phyloP scores from a whole-genome alignment of 2,888 invertebrate species.

The Timema podura region DNA sequence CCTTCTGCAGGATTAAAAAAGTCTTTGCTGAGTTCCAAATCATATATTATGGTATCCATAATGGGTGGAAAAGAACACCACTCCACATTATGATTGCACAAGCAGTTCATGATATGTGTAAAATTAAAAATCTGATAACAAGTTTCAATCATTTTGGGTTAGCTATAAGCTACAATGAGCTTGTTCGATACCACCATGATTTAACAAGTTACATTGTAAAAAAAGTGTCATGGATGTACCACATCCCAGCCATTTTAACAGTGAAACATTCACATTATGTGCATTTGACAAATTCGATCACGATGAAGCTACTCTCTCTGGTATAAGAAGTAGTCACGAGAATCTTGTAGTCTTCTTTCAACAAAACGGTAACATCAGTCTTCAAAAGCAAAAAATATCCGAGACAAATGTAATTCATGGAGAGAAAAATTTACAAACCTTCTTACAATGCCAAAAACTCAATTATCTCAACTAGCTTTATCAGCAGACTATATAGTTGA shows the following conservation, averaged over 20 bases:
- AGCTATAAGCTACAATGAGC: slow-evolving; percentile 1
- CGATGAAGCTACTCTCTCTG: not conserved
- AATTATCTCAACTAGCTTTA: not conserved
- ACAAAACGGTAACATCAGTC: not conserved
- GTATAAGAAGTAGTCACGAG: not conserved
- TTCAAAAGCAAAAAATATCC: not conserved
- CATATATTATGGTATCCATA: not conserved
- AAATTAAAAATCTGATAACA: not conserved
- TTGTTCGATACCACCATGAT: not conserved
- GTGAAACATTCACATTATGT: not conserved
- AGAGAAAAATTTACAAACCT: not conserved
- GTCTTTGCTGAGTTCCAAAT: not conserved
- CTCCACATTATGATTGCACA: slow-evolving; percentile 6
- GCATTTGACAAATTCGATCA: slow-evolving; percentile 2
- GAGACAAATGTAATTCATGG: not conserved
- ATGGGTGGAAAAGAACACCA: not conserved
- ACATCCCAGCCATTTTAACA: slow-evolving; percentile 3
- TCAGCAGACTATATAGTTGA: not conserved
- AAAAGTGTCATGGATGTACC: not conserved
- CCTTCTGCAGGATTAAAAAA: not conserved
- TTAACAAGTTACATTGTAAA: not conserved
- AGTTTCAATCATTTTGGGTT: slow-evolving; percentile 1
- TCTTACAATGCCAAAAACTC: not conserved
- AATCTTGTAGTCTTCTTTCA: not conserved
- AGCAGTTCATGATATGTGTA: not conserved